Evolutionary conservation across 1,140 invertebrate genomes (phyloP).

Genomic region (Tetramorium simillimum): DNA sequence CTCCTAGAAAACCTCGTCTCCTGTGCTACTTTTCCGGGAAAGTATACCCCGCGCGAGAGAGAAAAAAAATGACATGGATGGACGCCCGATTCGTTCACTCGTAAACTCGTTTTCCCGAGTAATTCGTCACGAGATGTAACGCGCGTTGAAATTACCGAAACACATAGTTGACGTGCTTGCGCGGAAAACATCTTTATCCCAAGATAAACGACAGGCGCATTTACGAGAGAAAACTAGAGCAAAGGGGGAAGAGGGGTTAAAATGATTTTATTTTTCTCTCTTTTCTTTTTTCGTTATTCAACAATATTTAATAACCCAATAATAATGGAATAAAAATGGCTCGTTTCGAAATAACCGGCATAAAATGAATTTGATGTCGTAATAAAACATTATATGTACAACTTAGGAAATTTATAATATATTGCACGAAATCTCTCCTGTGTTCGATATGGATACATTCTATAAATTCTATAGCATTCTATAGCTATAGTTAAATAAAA

Average conservation of each 20-base stretch:
- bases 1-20: not conserved
- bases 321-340: no score
- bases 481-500: slow-evolving; percentile 16
- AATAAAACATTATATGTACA: no score
- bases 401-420: no score
- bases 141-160: slow-evolving; percentile 37
- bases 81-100: slow-evolving; percentile 41
- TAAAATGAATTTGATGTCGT: no score
- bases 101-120: slow-evolving; percentile 49
- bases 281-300: not conserved
- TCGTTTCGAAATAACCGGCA: not conserved
- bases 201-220: not conserved
- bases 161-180: not conserved
- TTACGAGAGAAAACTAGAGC: not conserved
- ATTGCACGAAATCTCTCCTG: not conserved
- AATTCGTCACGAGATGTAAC: slow-evolving; percentile 49
- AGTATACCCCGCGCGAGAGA: not conserved
- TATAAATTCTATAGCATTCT: not conserved
- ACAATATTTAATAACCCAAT: not conserved
- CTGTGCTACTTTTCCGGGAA: not conserved
- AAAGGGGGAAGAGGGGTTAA: not conserved
- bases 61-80: slow-evolving; percentile 29
- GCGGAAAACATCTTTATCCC: not conserved
- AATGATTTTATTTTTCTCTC: not conserved
- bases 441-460: not conserved